Conservation (phyloP, 2,113 vertebrate species). For the Nothocercus julius region DNA sequence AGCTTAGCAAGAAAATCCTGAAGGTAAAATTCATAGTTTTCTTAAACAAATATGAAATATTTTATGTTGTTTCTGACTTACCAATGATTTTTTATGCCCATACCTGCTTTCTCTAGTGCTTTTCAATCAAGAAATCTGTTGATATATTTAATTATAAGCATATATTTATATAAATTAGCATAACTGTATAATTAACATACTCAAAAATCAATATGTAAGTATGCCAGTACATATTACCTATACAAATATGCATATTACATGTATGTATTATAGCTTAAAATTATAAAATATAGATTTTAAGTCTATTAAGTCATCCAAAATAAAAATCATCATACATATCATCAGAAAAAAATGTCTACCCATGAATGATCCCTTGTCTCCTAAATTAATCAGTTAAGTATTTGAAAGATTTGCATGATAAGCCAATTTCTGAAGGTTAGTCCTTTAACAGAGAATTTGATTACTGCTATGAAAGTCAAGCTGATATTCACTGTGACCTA, state of each 20-base stretch:
- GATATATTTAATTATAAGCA: not conserved
- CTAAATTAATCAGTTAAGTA: not conserved
- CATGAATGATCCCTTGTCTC: not conserved
- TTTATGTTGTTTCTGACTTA: not conserved
- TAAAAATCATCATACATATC: too few species aligned
- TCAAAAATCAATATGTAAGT: not conserved
- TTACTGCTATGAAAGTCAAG: not conserved
- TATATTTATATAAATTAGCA: too few species aligned
- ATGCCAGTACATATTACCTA: not conserved
- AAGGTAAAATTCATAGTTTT: not conserved
- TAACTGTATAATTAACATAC: too few species aligned
- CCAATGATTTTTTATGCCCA: not conserved
- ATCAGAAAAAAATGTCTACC: rapidly evolving
- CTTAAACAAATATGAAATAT: not conserved
- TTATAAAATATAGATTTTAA: not conserved
- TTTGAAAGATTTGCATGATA: not conserved
- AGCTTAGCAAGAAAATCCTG: not conserved
- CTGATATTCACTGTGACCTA: not conserved
- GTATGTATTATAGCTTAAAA: not conserved
- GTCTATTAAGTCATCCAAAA: too few species aligned
- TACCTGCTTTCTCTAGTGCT: not conserved
- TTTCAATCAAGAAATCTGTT: not conserved
- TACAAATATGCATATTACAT: not conserved
- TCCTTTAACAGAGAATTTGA: not conserved
- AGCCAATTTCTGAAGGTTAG: not conserved